Percentiles rank a stretch among this genome's conserved stretches.
Conservation (phyloP, 2,113 vertebrate genomes). For the Catharus minimus region DNA sequence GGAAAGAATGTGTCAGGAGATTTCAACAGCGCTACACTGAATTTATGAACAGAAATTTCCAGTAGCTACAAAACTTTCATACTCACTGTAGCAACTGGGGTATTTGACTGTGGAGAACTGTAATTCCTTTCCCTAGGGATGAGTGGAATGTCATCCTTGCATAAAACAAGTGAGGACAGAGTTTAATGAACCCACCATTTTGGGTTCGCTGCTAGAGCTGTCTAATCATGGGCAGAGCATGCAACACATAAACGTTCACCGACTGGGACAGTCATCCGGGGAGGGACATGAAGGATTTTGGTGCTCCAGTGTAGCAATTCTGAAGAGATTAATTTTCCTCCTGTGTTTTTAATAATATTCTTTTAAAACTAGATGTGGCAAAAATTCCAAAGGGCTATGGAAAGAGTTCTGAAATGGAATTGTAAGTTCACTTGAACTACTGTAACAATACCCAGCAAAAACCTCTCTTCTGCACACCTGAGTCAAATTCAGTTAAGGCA, state of each 20-base stretch:
- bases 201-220: not conserved
- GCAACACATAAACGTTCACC: not conserved
- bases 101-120: not conserved
- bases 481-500: not conserved
- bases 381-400: not conserved
- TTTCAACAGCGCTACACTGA: not conserved
- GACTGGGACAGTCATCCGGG: rapidly evolving
- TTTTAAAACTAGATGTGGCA: not conserved
- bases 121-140: not conserved
- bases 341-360: not conserved
- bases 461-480: not conserved
- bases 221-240: not conserved
- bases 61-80: not conserved
- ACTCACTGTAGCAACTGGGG: not conserved
- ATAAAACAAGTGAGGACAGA: not conserved
- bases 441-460: not conserved
- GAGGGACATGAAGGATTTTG: not conserved
- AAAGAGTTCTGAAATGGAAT: not conserved
- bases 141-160: not conserved
- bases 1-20: not conserved
- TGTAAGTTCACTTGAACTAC: not conserved
- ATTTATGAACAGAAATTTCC: not conserved
- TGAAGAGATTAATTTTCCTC: not conserved
- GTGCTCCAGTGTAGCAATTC: not conserved
- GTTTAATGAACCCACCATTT: not conserved